Base-by-base conservation (phyloP, 2,888 invertebrate genomes). In the Brachylomia viminalis region DNA sequence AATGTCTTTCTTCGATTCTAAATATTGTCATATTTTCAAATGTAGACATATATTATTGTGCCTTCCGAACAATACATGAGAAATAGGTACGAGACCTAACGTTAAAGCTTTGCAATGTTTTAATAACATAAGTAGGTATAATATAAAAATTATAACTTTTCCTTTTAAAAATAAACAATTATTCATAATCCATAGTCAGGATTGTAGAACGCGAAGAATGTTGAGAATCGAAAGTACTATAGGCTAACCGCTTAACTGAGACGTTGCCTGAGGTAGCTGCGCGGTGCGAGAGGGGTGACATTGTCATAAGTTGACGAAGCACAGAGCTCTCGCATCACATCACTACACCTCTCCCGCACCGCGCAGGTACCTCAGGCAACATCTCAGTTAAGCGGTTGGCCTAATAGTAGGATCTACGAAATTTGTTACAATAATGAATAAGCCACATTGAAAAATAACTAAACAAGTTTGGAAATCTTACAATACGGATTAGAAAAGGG, bases 71-170 rank as follows among this genome's bases (percentile, higher is more conserved):
- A 77, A 76, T 58, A 58, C 6, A 33, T 38, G 33, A 23, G n/a
- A 30, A 15, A 76, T 56, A 45, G 2, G 15, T 68, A 38, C 13
- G 30, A 27, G 4, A 59, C 11, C 4, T 33, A 52, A 45, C 11
- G 49, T 23, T 58, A 23, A n/a, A 23, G 13, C 23, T 33, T 42
- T 61, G 23, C 20, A 62, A 62, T 77, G 49, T 72, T 77, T 77
- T 49, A 79, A 42, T 33, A 77, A 79, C 49, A 72, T 61, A 47
- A 64, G 38, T 42, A n/a, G 1, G 20, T 59, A 11, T 33, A 17
- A 15, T 38, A 45, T 33, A 38, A 33, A 42, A 47, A 59, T 3
- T 23, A 17, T 33, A 45, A 38, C 15, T 30, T 61, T 61, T 38
- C n/a, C 30, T 70, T 70, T 61, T 47, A 20, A 42, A 62, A 47